phyloP scores from a whole-genome alignment of 2,797 vertebrate species.

The Hyperoplus immaculatus region DNA sequence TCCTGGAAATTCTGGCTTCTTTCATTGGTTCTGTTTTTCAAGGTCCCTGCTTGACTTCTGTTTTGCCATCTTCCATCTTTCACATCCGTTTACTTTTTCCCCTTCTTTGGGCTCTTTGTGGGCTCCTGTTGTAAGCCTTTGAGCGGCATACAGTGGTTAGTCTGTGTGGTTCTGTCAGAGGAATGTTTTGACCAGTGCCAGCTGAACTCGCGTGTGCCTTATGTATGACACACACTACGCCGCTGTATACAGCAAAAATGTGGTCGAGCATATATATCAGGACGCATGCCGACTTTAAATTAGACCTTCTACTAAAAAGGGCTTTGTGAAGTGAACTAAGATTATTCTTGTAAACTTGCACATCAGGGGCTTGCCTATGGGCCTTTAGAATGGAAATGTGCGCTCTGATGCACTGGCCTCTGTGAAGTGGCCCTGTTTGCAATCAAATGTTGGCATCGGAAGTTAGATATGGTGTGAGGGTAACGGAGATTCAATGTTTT shows the following conservation, averaged over 20 bases:
- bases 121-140: slow-evolving; percentile 64
- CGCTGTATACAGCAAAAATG: slow-evolving; percentile 56
- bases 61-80: slow-evolving; percentile 47
- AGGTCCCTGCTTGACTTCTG: slow-evolving; percentile 12
- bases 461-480: slow-evolving; percentile 27
- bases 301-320: slow-evolving; percentile 42
- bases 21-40: slow-evolving; percentile 21
- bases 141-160: slow-evolving; percentile 70
- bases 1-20: slow-evolving; percentile 1
- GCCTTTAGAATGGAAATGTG: slow-evolving; percentile 47
- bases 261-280: slow-evolving; percentile 42
- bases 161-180: slow-evolving; percentile 77
- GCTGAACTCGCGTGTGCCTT: slow-evolving; percentile 62
- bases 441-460: slow-evolving; percentile 15
- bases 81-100: slow-evolving; percentile 42
- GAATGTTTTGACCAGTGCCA: slow-evolving; percentile 81
- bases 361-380: slow-evolving; percentile 15
- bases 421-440: slow-evolving; percentile 41
- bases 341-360: slow-evolving; percentile 48
- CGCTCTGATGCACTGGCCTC: slow-evolving; percentile 35
- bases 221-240: slow-evolving; percentile 62
- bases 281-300: slow-evolving; percentile 67
- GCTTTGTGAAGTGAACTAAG: slow-evolving; percentile 43
- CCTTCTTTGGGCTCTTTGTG: slow-evolving; percentile 71
- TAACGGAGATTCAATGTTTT: slow-evolving; percentile 3